Percentiles rank a stretch among this genome's conserved stretches.
Evolutionary conservation across 2,113 vertebrate species (phyloP).

Genomic region (Irena cyanogastra): DNA sequence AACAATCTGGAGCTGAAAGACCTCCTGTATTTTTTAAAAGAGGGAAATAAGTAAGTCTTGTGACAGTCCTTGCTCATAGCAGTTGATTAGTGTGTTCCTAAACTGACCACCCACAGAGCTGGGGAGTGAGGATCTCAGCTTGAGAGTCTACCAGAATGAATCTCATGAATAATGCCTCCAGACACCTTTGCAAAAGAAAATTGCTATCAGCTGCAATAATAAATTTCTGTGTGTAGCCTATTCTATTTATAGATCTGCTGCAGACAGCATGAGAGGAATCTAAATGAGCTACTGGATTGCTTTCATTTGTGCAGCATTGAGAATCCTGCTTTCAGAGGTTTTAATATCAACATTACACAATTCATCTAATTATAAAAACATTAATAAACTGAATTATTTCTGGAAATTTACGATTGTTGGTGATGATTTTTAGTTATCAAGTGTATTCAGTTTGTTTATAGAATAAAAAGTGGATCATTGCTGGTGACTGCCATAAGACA

Average conservation of each 20-base stretch:
- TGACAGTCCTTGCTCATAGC: not conserved
- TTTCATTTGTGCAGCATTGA: not conserved
- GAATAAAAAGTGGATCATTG: not conserved
- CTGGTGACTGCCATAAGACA: not conserved
- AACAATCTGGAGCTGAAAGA: constrained; percentile 20
- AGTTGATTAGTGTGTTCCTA: constrained; percentile 60
- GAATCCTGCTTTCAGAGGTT: not conserved
- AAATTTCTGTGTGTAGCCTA: constrained; percentile 49
- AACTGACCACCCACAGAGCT: constrained; percentile 44
- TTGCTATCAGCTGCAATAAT: constrained; percentile 54
- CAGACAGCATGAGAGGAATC: constrained; percentile 9
- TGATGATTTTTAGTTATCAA: not conserved
- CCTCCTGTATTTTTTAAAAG: constrained; percentile 12
- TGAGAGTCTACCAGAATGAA: constrained; percentile 51
- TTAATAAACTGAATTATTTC: not conserved
- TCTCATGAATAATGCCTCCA: constrained; percentile 63
- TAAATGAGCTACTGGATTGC: constrained; percentile 12
- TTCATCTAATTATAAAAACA: constrained; percentile 20
- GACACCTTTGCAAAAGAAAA: constrained; percentile 61
- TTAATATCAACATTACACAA: not conserved
- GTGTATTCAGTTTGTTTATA: not conserved
- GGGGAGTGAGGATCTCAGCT: constrained; percentile 43
- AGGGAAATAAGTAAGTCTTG: constrained; percentile 39
- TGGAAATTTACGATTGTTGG: not conserved
- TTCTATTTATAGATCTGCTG: constrained; percentile 62